These are phyloP conservation scores for Festucalex cinctus DNA, from an alignment of 2,113 vertebrate species.

Conservation along the genomic window DNA sequence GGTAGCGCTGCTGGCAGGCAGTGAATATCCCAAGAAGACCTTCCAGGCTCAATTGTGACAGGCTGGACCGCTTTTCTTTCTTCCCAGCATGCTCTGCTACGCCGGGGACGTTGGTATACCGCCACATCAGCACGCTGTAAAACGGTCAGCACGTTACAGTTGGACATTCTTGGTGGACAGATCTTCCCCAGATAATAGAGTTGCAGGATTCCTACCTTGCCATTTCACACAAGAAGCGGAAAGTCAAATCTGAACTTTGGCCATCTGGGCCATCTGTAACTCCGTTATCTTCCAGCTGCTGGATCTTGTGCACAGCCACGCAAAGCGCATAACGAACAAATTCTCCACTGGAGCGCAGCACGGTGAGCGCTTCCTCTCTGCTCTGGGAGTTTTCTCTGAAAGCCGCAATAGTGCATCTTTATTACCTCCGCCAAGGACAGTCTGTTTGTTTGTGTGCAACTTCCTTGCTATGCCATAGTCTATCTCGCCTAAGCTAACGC, in stretches of 20 bases:
- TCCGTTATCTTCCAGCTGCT: constrained; percentile 86
- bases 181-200: too few species aligned
- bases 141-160: background rate
- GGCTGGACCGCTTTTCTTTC: constrained; percentile 84
- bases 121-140: constrained; percentile 89
- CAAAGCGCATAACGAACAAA: constrained; percentile 83
- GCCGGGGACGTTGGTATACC: constrained; percentile 88
- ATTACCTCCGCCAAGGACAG: background rate
- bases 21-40: constrained; percentile 83
- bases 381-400: constrained; percentile 82
- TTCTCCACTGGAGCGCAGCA: constrained; percentile 83
- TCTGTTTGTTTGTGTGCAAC: background rate
- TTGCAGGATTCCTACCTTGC: constrained; percentile 72
- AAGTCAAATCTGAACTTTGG: constrained; percentile 81
- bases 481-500: too few species aligned
- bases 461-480: too few species aligned
- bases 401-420: background rate
- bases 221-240: constrained; percentile 87
- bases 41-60: constrained; percentile 89
- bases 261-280: constrained; percentile 86
- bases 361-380: constrained; percentile 83
- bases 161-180: too few species aligned
- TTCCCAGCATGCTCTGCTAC: constrained; percentile 80
- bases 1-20: constrained; percentile 76
- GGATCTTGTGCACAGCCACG: constrained; percentile 85